Conservation (phyloP, 2,113 vertebrate genomes). For the Cavia porcellus region DNA sequence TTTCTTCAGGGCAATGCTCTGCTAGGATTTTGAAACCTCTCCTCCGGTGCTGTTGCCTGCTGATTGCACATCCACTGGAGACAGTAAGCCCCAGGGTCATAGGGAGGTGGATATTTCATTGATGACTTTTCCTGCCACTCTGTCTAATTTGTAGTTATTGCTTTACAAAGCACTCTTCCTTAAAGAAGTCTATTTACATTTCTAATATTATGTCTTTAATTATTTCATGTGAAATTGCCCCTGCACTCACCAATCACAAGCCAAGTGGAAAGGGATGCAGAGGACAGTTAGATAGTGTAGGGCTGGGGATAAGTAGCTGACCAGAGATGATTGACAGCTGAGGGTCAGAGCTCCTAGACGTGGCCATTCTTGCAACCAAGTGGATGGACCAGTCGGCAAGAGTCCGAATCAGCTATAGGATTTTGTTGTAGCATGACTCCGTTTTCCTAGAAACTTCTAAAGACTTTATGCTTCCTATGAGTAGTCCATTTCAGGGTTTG, state of each 20-base stretch:
- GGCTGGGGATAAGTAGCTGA: not conserved
- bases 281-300: not conserved
- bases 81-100: accelerated
- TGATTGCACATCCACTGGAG: not conserved
- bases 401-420: not conserved
- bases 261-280: not conserved
- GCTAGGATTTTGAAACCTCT: not conserved
- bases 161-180: not conserved
- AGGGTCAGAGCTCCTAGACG: not conserved
- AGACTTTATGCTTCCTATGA: slow-evolving; percentile 1
- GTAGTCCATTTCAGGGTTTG: not conserved
- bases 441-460: slow-evolving; percentile 23
- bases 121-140: not conserved
- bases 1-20: not conserved
- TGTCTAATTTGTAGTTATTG: not conserved
- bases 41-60: accelerated
- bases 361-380: not conserved
- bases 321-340: not conserved
- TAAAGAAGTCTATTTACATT: not conserved
- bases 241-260: not conserved
- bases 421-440: not conserved
- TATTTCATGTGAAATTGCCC: not conserved
- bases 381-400: not conserved
- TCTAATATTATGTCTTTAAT: not conserved
- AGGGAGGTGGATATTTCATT: not conserved